Conservation (phyloP, 1,140 invertebrate species). For the Apis florea region DNA sequence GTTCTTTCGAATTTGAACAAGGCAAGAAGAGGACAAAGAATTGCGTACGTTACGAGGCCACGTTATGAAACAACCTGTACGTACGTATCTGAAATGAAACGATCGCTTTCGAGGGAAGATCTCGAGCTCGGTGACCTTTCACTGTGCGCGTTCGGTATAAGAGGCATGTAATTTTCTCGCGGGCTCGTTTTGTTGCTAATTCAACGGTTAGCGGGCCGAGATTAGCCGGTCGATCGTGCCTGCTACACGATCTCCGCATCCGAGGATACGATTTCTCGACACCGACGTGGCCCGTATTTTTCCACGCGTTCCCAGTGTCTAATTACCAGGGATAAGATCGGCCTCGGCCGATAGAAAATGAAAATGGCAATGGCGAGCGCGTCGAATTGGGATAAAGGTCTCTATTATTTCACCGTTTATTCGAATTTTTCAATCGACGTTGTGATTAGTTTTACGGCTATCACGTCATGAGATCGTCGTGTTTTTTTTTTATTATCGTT, state of each 20-base stretch:
- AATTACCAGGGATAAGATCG: conserved; percentile 23
- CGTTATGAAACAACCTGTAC: background rate
- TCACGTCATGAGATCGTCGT: no score
- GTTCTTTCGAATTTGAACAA: no score
- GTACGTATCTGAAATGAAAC: conserved; percentile 59
- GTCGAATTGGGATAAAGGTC: background rate
- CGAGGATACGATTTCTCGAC: conserved; percentile 55
- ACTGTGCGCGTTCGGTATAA: conserved; percentile 35
- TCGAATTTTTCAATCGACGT: no score
- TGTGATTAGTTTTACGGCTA: no score
- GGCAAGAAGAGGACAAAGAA: no score
- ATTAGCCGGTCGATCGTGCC: conserved; percentile 50
- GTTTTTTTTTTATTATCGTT: no score
- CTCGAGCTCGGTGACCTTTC: conserved; percentile 55
- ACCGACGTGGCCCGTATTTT: conserved; percentile 37
- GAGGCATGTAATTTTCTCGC: conserved; percentile 58
- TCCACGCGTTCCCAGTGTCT: conserved; percentile 22
- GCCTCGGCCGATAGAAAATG: background rate
- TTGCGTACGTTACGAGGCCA: background rate
- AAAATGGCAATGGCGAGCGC: background rate
- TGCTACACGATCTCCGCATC: conserved; percentile 13
- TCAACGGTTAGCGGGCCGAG: conserved; percentile 57
- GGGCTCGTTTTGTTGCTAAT: conserved; percentile 61
- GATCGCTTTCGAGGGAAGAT: conserved; percentile 60
- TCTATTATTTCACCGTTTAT: no score